A percentile compares a stretch with the other conserved stretches of the same genome.
Conservation (phyloP, 2,113 vertebrate genomes). For the Ctenomys sociabilis region DNA sequence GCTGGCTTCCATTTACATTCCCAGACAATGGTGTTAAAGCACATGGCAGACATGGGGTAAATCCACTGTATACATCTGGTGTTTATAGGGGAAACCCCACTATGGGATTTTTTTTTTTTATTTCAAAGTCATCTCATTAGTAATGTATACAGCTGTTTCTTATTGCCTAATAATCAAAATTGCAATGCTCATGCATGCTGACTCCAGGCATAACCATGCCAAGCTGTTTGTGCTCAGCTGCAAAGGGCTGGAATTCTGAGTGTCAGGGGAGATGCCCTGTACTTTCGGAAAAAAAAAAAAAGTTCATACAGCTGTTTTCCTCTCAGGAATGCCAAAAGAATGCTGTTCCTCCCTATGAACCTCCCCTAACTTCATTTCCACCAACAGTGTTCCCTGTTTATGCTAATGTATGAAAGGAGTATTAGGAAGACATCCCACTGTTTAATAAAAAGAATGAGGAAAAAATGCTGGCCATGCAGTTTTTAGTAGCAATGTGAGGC, state of each 20-base stretch:
- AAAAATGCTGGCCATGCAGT: not conserved
- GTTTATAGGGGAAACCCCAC: constrained; percentile 73
- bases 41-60: constrained; percentile 47
- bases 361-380: constrained; percentile 47
- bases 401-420: not conserved
- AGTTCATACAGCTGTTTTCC: constrained; percentile 78
- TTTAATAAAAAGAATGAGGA: not conserved
- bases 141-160: constrained; percentile 85
- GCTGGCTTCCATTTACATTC: constrained; percentile 39
- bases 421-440: constrained; percentile 6
- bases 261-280: constrained; percentile 79
- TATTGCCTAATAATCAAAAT: constrained; percentile 72
- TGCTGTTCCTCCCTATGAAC: constrained; percentile 56
- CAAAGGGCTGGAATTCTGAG: constrained; percentile 57
- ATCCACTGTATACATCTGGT: constrained; percentile 77
- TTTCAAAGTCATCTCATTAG: constrained; percentile 83
- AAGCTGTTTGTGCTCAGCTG: constrained; percentile 76
- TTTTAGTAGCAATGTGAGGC: not conserved
- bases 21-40: constrained; percentile 71
- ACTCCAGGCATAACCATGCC: constrained; percentile 67
- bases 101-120: constrained; percentile 75
- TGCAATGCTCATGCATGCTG: constrained; percentile 67
- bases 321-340: constrained; percentile 78
- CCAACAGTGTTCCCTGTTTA: constrained; percentile 49
- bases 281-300: not conserved